Conservation (phyloP, 2,113 vertebrate species). For the Urocitellus parryii region DNA sequence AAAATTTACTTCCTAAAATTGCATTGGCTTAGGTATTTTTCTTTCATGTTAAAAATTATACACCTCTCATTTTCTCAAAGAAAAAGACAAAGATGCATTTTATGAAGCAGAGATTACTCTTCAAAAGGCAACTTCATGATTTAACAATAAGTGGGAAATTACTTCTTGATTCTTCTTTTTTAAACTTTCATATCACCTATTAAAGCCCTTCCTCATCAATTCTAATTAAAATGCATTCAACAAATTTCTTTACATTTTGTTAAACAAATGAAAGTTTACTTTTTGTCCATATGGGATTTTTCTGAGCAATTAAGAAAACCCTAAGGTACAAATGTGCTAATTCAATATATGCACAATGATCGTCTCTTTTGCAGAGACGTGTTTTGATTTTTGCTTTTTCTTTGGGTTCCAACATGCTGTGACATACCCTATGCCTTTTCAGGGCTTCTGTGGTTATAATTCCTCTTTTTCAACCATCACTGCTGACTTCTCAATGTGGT, state of each 20-base stretch:
- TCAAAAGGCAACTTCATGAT: constrained; percentile 64
- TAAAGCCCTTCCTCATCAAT: constrained; percentile 64
- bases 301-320: constrained; percentile 31
- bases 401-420: neutral
- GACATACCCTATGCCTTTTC: neutral
- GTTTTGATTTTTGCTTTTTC: accelerated
- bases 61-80: constrained; percentile 66
- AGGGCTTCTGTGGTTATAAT: neutral
- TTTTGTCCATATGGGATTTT: neutral
- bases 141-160: constrained; percentile 55
- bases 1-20: constrained; percentile 55
- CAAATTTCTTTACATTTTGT: neutral
- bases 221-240: constrained; percentile 44
- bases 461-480: neutral
- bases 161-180: constrained; percentile 73
- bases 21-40: constrained; percentile 65
- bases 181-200: constrained; percentile 14
- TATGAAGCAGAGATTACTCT: constrained; percentile 69
- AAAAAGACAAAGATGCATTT: constrained; percentile 80
- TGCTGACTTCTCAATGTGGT: neutral
- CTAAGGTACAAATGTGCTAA: neutral
- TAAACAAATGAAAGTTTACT: constrained; percentile 36
- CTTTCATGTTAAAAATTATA: constrained; percentile 72
- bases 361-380: neutral
- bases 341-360: neutral